Evolutionary conservation across 2,888 invertebrate genomes (phyloP).

Genomic region (Bruchidius siliquastri): DNA sequence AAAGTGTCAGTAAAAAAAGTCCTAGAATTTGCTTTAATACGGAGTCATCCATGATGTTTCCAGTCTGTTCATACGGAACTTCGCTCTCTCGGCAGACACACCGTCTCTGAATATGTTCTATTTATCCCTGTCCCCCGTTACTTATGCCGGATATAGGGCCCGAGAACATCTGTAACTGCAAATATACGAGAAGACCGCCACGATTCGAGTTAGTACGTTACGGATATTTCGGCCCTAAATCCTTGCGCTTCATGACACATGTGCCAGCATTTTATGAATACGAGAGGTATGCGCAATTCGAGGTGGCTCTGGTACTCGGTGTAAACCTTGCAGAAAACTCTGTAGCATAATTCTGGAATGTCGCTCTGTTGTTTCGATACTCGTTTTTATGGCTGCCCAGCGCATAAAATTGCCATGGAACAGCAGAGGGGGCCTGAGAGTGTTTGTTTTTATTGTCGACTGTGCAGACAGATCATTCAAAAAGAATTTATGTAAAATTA

Average conservation of each 20-base stretch:
- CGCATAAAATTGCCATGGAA: not conserved
- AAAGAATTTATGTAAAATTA: too few relatives aligned
- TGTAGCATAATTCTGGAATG: not conserved
- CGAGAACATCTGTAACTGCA: not conserved
- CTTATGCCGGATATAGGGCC: not conserved
- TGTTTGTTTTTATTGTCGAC: too few relatives aligned
- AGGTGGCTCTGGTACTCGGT: not conserved
- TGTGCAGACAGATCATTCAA: too few relatives aligned
- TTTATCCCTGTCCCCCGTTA: not conserved
- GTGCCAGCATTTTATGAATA: not conserved
- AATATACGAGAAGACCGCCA: not conserved
- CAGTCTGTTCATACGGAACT: not conserved
- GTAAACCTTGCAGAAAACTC: not conserved
- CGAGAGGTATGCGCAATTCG: not conserved
- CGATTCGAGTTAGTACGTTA: not conserved
- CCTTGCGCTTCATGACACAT: not conserved
- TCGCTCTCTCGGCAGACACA: not conserved
- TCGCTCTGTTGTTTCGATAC: not conserved
- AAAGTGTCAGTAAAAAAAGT: too few relatives aligned
- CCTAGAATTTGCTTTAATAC: too few relatives aligned
- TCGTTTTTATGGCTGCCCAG: not conserved
- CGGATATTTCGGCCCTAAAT: not conserved
- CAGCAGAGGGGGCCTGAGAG: too few relatives aligned
- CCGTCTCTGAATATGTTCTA: not conserved
- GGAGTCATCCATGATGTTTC: not conserved